phyloP scores from a whole-genome alignment of 1,140 invertebrate species.

The Nasonia longicornis region DNA sequence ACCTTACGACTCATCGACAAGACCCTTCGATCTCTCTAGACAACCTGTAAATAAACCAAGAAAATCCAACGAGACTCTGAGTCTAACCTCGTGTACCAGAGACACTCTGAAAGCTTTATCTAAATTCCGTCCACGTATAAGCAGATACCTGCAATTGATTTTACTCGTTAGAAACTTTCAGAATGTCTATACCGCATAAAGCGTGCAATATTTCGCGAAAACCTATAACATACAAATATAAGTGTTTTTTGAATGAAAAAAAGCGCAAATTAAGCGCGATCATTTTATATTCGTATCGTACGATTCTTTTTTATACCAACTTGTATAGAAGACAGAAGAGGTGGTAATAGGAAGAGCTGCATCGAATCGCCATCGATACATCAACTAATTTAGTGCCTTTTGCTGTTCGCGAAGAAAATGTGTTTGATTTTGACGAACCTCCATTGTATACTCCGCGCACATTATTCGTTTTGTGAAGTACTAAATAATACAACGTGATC shows the following conservation, averaged over 20 bases:
- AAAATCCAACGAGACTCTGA: not conserved
- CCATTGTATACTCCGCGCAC: slow-evolving; percentile 24
- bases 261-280: not conserved
- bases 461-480: slow-evolving; percentile 24
- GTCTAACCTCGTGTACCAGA: too few relatives aligned
- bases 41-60: slow-evolving; percentile 38
- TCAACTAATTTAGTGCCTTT: slow-evolving; percentile 21
- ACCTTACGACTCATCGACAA: slow-evolving; percentile 78
- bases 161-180: not conserved
- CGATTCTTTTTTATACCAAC: slow-evolving; percentile 35
- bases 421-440: not conserved
- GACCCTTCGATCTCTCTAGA: slow-evolving; percentile 73
- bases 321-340: slow-evolving; percentile 4
- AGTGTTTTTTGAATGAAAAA: slow-evolving; percentile 9
- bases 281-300: slow-evolving; percentile 15
- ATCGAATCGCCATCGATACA: not conserved
- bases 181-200: not conserved
- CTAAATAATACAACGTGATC: slow-evolving; percentile 30
- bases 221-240: not conserved
- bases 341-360: slow-evolving; percentile 2
- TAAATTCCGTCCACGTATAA: slow-evolving; percentile 5
- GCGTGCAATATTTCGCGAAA: slow-evolving; percentile 2
- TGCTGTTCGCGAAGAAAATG: slow-evolving; percentile 1
- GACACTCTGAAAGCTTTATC: not conserved
- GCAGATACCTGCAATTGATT: not conserved